Conservation (phyloP, 2,113 vertebrate genomes). For the Struthio camelus region DNA sequence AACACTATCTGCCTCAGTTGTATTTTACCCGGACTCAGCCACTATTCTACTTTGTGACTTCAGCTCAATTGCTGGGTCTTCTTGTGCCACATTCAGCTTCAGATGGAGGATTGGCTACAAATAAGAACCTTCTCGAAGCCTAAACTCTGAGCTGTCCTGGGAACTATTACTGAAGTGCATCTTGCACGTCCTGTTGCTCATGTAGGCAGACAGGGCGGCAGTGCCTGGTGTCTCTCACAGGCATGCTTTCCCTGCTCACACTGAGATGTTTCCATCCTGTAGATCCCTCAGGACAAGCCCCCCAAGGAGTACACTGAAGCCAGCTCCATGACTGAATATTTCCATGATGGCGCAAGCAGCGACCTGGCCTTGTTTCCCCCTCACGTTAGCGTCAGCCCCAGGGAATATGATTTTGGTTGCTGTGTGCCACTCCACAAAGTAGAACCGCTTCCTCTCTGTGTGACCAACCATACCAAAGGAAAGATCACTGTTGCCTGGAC, state of each 20-base stretch:
- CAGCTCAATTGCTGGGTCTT: background rate
- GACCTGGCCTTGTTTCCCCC: slow-evolving; percentile 62
- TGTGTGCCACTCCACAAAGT: slow-evolving; percentile 36
- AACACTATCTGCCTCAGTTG: background rate
- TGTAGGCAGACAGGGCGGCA: background rate
- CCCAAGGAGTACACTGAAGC: slow-evolving; percentile 7
- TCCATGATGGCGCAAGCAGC: slow-evolving; percentile 46
- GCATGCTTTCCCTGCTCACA: background rate
- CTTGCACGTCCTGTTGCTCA: background rate
- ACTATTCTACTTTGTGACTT: background rate
- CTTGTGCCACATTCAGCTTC: background rate
- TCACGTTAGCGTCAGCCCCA: slow-evolving; percentile 78
- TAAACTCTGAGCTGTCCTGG: background rate
- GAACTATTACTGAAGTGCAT: background rate
- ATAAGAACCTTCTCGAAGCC: background rate
- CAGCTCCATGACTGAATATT: slow-evolving; percentile 77
- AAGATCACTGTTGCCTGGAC: slow-evolving; percentile 87
- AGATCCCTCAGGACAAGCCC: slow-evolving; percentile 40
- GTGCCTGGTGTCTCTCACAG: background rate
- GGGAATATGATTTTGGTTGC: slow-evolving; percentile 83
- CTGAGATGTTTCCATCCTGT: background rate
- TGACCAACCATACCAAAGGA: slow-evolving; percentile 88
- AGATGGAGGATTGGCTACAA: background rate
- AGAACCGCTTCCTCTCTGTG: slow-evolving; percentile 71
- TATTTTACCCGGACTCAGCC: background rate